These are phyloP conservation scores for Sardina pilchardus DNA, from an alignment of 2,113 vertebrate genomes.

Conservation along the genomic window DNA sequence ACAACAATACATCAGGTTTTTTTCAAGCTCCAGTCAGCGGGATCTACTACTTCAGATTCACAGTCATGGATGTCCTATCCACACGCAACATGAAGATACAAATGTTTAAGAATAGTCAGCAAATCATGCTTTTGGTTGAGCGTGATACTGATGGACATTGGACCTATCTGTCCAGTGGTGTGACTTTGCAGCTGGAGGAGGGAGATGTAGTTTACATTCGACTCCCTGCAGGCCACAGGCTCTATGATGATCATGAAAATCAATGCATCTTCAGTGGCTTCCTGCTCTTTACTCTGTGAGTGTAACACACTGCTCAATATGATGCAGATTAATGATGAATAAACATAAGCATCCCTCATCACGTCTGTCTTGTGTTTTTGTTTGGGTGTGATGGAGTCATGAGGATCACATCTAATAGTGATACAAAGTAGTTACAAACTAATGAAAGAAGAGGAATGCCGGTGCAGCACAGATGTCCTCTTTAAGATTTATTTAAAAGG, in stretches of 20 bases:
- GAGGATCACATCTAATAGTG: too few relatives aligned
- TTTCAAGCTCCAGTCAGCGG: neutral
- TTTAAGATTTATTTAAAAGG: too few relatives aligned
- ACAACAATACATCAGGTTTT: neutral
- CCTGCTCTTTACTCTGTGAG: too few relatives aligned
- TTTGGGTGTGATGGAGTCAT: too few relatives aligned
- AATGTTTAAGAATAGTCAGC: neutral
- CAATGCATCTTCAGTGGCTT: too few relatives aligned
- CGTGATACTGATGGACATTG: neutral
- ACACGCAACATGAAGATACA: neutral
- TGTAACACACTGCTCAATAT: too few relatives aligned
- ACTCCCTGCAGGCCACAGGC: neutral
- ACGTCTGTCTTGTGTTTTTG: too few relatives aligned
- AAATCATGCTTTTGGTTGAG: neutral
- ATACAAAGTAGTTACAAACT: too few relatives aligned
- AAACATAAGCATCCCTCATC: too few relatives aligned
- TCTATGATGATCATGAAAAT: neutral
- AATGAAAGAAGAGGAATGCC: too few relatives aligned
- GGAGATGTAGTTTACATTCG: neutral
- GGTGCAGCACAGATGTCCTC: too few relatives aligned
- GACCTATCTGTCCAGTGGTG: neutral
- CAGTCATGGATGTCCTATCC: neutral
- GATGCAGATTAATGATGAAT: too few relatives aligned
- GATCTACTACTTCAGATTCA: slow-evolving; percentile 1
- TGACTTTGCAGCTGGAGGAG: neutral